These are phyloP conservation scores for Hemibagrus wyckioides DNA, from an alignment of 2,113 vertebrate genomes.

Conservation along the genomic window DNA sequence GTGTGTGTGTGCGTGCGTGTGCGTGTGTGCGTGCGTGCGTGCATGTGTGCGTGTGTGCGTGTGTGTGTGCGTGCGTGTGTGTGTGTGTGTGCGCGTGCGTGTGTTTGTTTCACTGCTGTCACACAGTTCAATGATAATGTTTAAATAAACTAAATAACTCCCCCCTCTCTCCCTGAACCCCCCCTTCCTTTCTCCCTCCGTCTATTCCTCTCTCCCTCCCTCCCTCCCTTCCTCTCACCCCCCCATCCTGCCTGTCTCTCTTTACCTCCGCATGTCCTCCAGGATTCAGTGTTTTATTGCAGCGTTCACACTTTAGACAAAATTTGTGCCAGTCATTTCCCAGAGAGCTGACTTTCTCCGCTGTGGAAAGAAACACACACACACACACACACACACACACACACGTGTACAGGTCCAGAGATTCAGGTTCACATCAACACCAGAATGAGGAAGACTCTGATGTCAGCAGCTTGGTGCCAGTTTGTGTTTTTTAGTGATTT, in stretches of 20 bases:
- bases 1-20: too few species aligned
- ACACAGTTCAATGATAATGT: neutral
- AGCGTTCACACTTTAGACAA: constrained; percentile 92
- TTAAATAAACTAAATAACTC: neutral
- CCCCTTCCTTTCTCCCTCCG: neutral
- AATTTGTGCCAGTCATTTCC: constrained; percentile 97
- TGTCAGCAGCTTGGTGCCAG: too few species aligned
- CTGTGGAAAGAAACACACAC: constrained; percentile 57
- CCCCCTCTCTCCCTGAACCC: neutral
- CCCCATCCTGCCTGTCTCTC: neutral
- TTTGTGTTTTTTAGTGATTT: too few species aligned
- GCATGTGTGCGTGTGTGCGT: too few species aligned
- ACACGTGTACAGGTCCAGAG: too few species aligned
- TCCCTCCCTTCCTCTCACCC: neutral
- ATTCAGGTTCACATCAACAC: too few species aligned
- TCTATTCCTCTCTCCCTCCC: neutral
- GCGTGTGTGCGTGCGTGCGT: too few species aligned
- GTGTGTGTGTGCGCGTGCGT: too few species aligned
- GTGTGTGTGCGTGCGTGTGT: too few species aligned
- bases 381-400: constrained; percentile 13
- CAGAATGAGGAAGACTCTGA: too few species aligned
- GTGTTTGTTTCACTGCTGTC: neutral
- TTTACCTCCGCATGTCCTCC: constrained; percentile 89
- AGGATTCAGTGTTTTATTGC: constrained; percentile 88
- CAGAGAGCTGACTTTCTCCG: constrained; percentile 87